Evolutionary conservation across 2,888 invertebrate genomes (phyloP).

Genomic region (Andrena camellia): DNA sequence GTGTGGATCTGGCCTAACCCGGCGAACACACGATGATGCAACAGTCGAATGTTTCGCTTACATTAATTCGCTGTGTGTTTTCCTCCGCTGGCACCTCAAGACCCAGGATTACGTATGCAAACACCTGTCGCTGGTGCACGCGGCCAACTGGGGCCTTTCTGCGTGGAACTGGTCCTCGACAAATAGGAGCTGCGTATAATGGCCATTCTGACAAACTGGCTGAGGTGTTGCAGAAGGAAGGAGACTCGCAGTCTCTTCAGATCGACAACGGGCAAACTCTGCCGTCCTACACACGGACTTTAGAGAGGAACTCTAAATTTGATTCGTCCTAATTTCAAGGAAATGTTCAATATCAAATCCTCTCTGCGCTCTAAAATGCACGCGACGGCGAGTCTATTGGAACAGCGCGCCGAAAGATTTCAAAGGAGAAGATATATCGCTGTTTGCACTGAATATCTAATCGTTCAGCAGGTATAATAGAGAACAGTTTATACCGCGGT

Average conservation of each 20-base stretch:
- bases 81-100: conserved; percentile 3
- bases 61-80: conserved; percentile 33
- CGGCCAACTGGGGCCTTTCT: conserved; percentile 33
- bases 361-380: not conserved
- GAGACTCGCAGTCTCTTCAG: not conserved
- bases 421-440: conserved; percentile 33
- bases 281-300: not conserved
- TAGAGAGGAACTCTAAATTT: too few species aligned
- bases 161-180: conserved; percentile 26
- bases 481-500: conserved; percentile 2
- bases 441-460: conserved; percentile 61
- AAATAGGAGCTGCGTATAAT: conserved; percentile 25
- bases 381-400: not conserved
- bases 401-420: conserved; percentile 2
- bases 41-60: conserved; percentile 5
- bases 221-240: not conserved
- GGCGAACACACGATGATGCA: not conserved
- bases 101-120: conserved; percentile 41
- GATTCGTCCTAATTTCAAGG: too few species aligned
- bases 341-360: not conserved
- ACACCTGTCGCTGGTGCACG: conserved; percentile 36
- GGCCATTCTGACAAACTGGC: not conserved
- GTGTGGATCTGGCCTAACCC: too few species aligned
- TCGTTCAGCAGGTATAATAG: conserved; percentile 16
- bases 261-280: not conserved